phyloP scores from a whole-genome alignment of 1,140 invertebrate species.

The Brachionus koreanus region DNA sequence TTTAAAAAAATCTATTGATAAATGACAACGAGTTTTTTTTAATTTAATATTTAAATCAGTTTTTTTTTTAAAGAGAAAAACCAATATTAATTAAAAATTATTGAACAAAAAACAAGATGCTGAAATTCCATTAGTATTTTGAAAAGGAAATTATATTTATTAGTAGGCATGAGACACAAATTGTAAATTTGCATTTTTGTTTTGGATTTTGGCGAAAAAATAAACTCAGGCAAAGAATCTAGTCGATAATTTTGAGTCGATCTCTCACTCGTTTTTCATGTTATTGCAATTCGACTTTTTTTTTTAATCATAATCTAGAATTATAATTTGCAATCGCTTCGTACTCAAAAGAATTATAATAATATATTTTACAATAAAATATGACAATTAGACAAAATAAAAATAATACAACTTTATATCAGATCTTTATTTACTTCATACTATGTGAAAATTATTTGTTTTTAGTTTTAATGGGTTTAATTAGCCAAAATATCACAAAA shows the following conservation, averaged over 20 bases:
- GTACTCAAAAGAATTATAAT: not conserved
- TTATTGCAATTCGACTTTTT: not conserved
- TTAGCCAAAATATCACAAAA: not conserved
- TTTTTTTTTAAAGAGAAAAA: not conserved
- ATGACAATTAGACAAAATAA: not conserved
- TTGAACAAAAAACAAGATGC: not conserved
- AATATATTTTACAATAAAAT: constrained; percentile 6
- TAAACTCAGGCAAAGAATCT: not conserved
- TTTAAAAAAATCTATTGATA: not conserved
- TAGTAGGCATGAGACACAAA: not conserved
- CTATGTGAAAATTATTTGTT: not conserved
- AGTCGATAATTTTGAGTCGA: constrained; percentile 15
- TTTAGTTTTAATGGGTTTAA: not conserved
- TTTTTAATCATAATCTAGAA: constrained; percentile 17
- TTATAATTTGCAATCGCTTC: constrained; percentile 6
- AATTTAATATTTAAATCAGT: not conserved
- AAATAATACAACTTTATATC: not conserved
- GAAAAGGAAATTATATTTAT: not conserved
- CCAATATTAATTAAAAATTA: not conserved
- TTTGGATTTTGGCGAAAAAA: not conserved
- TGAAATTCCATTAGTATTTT: not conserved
- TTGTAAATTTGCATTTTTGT: not conserved
- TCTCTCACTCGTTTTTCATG: not conserved
- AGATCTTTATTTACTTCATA: not conserved
- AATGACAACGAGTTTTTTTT: not conserved